These are phyloP conservation scores for Metaphire vulgaris DNA, from an alignment of 1,140 invertebrate genomes.

Conservation along the genomic window DNA sequence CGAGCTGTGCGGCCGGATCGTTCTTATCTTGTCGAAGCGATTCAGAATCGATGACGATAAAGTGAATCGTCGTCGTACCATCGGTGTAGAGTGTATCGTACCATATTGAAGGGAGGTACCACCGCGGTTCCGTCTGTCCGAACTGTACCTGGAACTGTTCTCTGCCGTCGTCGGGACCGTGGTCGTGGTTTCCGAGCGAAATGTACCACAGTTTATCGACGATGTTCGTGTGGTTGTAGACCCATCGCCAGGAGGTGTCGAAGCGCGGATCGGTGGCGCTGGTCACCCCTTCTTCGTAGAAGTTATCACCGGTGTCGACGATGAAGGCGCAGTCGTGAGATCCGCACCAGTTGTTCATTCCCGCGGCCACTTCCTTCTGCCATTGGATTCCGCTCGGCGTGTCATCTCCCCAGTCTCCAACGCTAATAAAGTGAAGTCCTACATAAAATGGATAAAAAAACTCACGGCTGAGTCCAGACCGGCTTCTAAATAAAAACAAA, in stretches of 20 bases:
- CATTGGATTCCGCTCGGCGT: no score
- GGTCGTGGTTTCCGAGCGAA: constrained; percentile 27
- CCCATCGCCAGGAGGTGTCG: constrained; percentile 12
- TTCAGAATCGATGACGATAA: not conserved
- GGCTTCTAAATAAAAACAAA: no score
- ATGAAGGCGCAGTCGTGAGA: constrained; percentile 11
- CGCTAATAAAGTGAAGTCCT: no score
- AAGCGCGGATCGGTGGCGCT: constrained; percentile 18
- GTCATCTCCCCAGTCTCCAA: constrained; percentile 18
- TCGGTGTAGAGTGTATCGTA: not conserved
- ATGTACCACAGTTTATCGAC: constrained; percentile 21
- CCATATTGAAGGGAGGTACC: constrained; percentile 8
- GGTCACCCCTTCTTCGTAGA: constrained; percentile 22
- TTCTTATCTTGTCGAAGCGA: not conserved
- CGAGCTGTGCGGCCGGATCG: not conserved
- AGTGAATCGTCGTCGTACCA: not conserved
- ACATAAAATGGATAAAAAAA: no score
- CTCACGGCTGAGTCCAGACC: no score
- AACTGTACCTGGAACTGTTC: constrained; percentile 4
- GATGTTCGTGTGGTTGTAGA: constrained; percentile 16
- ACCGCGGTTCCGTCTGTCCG: not conserved
- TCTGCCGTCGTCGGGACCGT: not conserved
- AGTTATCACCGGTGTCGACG: constrained; percentile 26
- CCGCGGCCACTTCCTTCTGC: not conserved
- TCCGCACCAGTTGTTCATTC: not conserved